These are phyloP conservation scores for Petroica traversi DNA, from an alignment of 2,113 vertebrate species.

Conservation along the genomic window DNA sequence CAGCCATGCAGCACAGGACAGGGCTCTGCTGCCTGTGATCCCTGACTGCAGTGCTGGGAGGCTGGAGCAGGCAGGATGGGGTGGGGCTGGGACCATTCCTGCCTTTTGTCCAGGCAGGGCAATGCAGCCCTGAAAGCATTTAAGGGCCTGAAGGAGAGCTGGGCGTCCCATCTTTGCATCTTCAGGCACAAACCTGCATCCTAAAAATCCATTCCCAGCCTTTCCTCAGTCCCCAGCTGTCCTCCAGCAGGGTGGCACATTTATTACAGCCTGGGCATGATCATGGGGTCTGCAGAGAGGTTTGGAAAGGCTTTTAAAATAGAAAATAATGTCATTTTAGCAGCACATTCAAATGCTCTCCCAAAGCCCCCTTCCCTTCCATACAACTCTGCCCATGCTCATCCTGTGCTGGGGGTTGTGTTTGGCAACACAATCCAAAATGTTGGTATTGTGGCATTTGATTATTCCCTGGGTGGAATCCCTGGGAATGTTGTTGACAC, in stretches of 20 bases:
- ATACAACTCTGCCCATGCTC: not conserved
- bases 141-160: not conserved
- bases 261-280: not conserved
- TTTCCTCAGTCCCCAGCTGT: not conserved
- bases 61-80: not conserved
- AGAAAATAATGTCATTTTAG: not conserved
- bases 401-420: not conserved
- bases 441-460: not conserved
- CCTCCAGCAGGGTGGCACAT: not conserved
- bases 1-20: not conserved
- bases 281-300: not conserved
- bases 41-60: not conserved
- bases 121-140: not conserved
- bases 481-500: conserved; percentile 6
- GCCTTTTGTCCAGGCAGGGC: not conserved
- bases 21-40: not conserved
- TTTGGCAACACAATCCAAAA: conserved; percentile 20
- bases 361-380: not conserved
- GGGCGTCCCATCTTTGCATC: not conserved
- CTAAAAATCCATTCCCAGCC: not conserved
- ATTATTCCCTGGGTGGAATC: not conserved
- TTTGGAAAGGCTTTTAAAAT: not conserved
- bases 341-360: not conserved
- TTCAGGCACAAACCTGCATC: not conserved
- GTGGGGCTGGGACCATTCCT: not conserved